Evolutionary conservation across 2,797 vertebrate species (phyloP).

Genomic region (Sylvia borin): DNA sequence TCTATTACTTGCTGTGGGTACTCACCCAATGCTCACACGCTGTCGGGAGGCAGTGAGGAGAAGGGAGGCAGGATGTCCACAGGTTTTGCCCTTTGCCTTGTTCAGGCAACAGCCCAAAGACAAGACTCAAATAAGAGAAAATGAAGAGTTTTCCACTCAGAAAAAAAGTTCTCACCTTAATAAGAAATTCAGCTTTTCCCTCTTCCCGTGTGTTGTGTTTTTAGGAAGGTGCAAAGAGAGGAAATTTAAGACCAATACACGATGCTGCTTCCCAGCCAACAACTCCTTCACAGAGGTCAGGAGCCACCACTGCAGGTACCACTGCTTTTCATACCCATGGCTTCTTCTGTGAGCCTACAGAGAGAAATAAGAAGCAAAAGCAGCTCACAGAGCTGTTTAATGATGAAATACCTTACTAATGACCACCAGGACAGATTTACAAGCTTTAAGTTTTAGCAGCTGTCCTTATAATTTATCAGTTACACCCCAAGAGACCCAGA

Average conservation of each 20-base stretch:
- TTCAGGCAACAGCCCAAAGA: neutral
- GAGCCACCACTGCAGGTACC: neutral
- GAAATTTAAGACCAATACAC: neutral
- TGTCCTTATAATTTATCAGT: neutral
- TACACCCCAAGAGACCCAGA: neutral
- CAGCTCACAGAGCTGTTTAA: neutral
- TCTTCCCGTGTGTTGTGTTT: rapidly evolving
- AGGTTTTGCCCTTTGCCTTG: neutral
- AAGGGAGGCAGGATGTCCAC: neutral
- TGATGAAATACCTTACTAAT: neutral
- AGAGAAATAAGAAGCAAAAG: neutral
- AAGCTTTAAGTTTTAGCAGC: neutral
- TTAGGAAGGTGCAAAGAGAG: neutral
- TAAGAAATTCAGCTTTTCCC: neutral
- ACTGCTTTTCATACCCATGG: neutral
- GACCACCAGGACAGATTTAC: neutral
- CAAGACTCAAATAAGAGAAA: neutral
- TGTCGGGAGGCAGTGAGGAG: neutral
- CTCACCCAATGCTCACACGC: rapidly evolving
- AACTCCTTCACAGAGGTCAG: neutral
- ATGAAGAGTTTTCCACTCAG: neutral
- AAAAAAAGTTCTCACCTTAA: neutral
- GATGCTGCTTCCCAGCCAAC: neutral
- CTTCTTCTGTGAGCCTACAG: neutral
- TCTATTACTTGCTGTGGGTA: too few relatives aligned